Percentiles rank a stretch among this genome's conserved stretches.
Evolutionary conservation across 2,113 vertebrate species (phyloP).

Genomic region (Ranitomeya imitator): DNA sequence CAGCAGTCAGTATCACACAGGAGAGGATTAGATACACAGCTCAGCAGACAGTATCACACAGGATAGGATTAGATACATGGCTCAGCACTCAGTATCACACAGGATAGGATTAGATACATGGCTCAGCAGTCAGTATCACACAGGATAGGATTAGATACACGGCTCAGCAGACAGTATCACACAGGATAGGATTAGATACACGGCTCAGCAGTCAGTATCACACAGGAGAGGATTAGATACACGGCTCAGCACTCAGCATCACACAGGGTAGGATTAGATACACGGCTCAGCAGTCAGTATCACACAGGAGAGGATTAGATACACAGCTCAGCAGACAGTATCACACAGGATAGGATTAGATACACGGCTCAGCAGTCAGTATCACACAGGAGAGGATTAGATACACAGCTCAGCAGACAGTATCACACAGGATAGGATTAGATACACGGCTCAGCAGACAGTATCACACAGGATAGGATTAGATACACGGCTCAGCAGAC

Average conservation of each 20-base stretch:
- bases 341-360: background rate
- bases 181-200: background rate
- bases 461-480: background rate
- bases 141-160: background rate
- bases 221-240: background rate
- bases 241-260: no score
- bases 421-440: background rate
- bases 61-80: background rate
- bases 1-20: background rate
- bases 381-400: background rate
- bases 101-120: background rate
- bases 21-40: background rate
- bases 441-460: background rate
- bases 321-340: no score
- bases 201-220: background rate
- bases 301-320: no score
- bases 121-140: conserved; percentile 2
- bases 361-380: no score
- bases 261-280: no score
- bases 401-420: background rate
- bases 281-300: no score
- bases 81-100: background rate
- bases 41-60: background rate
- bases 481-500: background rate
- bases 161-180: background rate